phyloP scores from a whole-genome alignment of 2,797 vertebrate species.

The Schizopygopsis malacanthus region DNA sequence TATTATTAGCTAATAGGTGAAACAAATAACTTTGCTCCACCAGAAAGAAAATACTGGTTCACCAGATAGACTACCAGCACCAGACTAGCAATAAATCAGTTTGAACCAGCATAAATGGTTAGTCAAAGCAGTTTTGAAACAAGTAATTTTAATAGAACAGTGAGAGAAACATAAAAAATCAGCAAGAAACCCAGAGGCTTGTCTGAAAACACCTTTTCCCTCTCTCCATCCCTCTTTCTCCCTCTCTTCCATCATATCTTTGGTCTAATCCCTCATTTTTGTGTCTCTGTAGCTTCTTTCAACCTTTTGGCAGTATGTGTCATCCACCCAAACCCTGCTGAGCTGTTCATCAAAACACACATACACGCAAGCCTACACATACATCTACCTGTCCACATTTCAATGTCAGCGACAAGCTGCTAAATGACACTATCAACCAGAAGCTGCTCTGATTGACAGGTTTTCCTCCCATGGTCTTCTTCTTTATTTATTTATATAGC shows the following conservation, averaged over 20 bases:
- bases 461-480: conserved; percentile 52
- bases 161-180: neutral
- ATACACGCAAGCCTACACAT: conserved; percentile 21
- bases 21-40: neutral
- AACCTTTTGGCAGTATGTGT: conserved; percentile 30
- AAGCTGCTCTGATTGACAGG: conserved; percentile 41
- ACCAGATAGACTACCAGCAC: neutral
- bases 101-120: neutral
- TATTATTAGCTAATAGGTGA: neutral
- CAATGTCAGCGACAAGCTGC: conserved; percentile 42
- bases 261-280: conserved; percentile 23
- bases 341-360: conserved; percentile 40
- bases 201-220: neutral
- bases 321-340: conserved; percentile 29
- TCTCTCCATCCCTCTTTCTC: neutral
- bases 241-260: neutral
- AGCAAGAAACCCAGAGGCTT: neutral
- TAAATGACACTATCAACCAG: conserved; percentile 47
- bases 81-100: neutral
- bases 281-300: conserved; percentile 13
- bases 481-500: no score
- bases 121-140: neutral
- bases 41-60: neutral
- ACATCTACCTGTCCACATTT: conserved; percentile 24
- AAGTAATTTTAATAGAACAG: neutral